Percentiles rank a stretch among this genome's conserved stretches.
Evolutionary conservation across 2,888 invertebrate genomes (phyloP).

Genomic region (Acanthopleura granulata): DNA sequence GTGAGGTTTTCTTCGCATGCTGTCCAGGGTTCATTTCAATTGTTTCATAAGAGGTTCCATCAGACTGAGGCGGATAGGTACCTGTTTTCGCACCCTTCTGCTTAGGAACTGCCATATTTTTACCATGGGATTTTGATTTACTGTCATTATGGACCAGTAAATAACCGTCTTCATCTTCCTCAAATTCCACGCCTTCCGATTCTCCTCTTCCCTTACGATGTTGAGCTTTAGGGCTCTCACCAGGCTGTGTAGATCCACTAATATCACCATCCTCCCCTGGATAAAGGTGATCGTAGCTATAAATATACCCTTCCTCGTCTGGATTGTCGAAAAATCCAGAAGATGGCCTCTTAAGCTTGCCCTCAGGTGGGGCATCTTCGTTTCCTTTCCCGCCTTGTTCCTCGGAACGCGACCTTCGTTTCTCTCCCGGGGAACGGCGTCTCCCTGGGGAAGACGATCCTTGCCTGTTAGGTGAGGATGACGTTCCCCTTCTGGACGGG

Average conservation of each 20-base stretch:
- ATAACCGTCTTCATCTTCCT: slow-evolving; percentile 10
- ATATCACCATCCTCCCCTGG: slow-evolving; percentile 21
- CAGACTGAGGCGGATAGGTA: background rate
- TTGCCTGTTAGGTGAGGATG: background rate
- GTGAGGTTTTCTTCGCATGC: background rate
- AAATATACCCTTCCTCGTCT: slow-evolving; percentile 43
- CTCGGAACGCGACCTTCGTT: background rate
- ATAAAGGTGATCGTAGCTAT: slow-evolving; percentile 42
- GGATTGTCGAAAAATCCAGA: slow-evolving; percentile 42
- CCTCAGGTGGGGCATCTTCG: background rate
- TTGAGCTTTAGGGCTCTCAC: background rate
- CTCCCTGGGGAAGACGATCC: slow-evolving; percentile 6
- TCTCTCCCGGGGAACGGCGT: background rate
- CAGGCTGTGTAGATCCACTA: background rate
- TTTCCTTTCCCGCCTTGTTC: too few relatives aligned
- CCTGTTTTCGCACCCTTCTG: background rate
- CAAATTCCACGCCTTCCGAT: background rate
- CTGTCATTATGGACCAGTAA: background rate
- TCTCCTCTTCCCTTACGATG: slow-evolving; percentile 15
- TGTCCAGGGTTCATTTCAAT: background rate
- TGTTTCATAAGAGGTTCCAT: slow-evolving; percentile 12
- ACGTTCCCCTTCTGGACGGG: background rate
- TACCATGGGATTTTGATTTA: background rate
- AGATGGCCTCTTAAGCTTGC: slow-evolving; percentile 24
- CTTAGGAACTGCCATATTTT: background rate